Evolutionary conservation across 2,797 vertebrate species (phyloP).

Genomic region (Syncerus caffer): DNA sequence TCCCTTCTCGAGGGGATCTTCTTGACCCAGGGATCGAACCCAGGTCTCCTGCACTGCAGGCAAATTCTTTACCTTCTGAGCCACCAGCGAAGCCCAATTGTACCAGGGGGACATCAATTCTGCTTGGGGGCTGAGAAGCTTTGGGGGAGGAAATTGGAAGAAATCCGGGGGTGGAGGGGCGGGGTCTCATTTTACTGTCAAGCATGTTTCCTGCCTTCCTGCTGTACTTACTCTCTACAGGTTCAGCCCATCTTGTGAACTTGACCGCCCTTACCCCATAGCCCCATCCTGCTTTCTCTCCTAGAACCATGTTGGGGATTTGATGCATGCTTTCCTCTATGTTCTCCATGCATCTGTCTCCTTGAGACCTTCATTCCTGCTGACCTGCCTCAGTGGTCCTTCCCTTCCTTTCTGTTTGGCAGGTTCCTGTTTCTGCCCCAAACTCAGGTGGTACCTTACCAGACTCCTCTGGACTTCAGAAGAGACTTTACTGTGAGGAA

Average conservation of each 20-base stretch:
- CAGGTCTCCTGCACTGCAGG: not conserved
- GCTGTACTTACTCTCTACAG: not conserved
- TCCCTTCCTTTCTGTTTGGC: not conserved
- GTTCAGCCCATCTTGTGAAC: not conserved
- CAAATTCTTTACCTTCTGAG: not conserved
- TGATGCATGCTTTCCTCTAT: not conserved
- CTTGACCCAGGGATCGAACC: not conserved
- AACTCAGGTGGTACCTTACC: not conserved
- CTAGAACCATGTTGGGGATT: not conserved
- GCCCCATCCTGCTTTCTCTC: not conserved
- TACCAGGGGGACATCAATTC: not conserved
- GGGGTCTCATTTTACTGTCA: not conserved
- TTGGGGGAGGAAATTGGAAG: not conserved
- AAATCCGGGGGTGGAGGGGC: not conserved
- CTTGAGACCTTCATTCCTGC: not conserved
- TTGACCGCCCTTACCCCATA: not conserved
- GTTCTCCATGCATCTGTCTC: too few relatives aligned
- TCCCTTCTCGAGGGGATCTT: not conserved
- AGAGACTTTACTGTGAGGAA: not conserved
- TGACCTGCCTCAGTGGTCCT: not conserved
- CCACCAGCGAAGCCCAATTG: not conserved
- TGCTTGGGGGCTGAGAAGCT: not conserved
- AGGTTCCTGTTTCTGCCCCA: not conserved
- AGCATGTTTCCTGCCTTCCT: not conserved
- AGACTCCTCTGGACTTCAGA: not conserved